Conservation (phyloP, 2,888 invertebrate species). For the Drosophila colorata region DNA sequence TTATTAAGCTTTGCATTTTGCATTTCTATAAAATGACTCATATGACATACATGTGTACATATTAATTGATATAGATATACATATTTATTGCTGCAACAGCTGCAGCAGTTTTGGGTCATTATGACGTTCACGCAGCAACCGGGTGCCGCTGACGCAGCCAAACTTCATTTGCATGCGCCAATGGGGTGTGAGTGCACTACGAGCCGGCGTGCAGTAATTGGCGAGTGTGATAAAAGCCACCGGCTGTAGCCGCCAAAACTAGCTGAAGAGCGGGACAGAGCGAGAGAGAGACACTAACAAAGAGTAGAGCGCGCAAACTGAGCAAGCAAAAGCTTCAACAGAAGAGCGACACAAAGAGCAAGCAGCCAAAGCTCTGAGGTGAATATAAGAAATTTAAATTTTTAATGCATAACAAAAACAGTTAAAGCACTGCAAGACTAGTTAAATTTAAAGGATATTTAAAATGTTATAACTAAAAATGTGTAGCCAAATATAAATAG, state of each 20-base stretch:
- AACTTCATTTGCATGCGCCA: conserved; percentile 44
- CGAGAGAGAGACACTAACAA: neutral
- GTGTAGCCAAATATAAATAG: no score
- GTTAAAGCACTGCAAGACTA: conserved; percentile 3
- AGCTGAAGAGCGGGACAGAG: conserved; percentile 2
- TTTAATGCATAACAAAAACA: neutral
- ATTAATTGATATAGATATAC: neutral
- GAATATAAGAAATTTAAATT: conserved; percentile 30
- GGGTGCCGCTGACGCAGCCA: conserved; percentile 39
- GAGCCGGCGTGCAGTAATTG: conserved; percentile 44
- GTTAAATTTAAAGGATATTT: neutral
- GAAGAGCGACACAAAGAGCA: conserved; percentile 33
- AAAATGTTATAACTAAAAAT: neutral
- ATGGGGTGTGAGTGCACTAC: conserved; percentile 29
- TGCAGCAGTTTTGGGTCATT: conserved; percentile 31
- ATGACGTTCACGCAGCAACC: conserved; percentile 24
- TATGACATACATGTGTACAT: neutral
- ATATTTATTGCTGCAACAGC: conserved; percentile 18
- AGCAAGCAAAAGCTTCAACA: conserved; percentile 19
- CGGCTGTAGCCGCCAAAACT: conserved; percentile 28
- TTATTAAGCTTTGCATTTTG: neutral
- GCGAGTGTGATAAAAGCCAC: conserved; percentile 35
- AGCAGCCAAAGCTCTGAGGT: conserved; percentile 36
- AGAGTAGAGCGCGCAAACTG: conserved; percentile 5
- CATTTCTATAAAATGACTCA: conserved; percentile 12